Conservation (phyloP, 1,140 invertebrate species). For the Drosophila ercepeae region DNA sequence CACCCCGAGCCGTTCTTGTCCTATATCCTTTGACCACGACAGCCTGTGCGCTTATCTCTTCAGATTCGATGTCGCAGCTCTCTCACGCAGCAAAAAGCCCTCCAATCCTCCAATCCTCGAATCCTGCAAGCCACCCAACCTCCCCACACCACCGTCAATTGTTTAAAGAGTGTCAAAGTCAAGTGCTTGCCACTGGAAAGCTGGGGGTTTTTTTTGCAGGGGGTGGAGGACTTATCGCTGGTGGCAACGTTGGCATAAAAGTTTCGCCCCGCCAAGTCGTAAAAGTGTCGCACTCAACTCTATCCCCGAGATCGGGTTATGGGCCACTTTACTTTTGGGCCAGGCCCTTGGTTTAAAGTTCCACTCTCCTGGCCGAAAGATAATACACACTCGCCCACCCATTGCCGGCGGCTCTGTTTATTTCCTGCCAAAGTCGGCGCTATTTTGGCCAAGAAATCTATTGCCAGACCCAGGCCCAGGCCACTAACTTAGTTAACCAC, state of each 20-base stretch:
- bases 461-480: constrained; percentile 23
- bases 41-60: constrained; percentile 64
- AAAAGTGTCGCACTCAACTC: constrained; percentile 66
- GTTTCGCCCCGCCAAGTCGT: constrained; percentile 64
- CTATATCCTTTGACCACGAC: constrained; percentile 31
- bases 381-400: constrained; percentile 20
- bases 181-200: constrained; percentile 57
- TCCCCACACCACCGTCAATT: constrained; percentile 57
- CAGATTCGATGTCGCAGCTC: constrained; percentile 65
- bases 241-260: constrained; percentile 76
- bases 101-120: constrained; percentile 2
- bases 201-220: not conserved
- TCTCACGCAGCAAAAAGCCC: constrained; percentile 29
- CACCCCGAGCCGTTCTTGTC: not conserved
- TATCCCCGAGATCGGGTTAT: constrained; percentile 26
- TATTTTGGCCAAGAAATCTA: constrained; percentile 24
- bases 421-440: constrained; percentile 4
- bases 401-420: constrained; percentile 24
- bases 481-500: constrained; percentile 39
- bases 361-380: constrained; percentile 28
- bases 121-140: not conserved
- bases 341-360: constrained; percentile 24
- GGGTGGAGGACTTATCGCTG: constrained; percentile 58
- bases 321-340: constrained; percentile 20
- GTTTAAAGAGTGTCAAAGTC: constrained; percentile 82